These are phyloP conservation scores for Microplitis manilae DNA, from an alignment of 2,888 invertebrate genomes.

Conservation along the genomic window DNA sequence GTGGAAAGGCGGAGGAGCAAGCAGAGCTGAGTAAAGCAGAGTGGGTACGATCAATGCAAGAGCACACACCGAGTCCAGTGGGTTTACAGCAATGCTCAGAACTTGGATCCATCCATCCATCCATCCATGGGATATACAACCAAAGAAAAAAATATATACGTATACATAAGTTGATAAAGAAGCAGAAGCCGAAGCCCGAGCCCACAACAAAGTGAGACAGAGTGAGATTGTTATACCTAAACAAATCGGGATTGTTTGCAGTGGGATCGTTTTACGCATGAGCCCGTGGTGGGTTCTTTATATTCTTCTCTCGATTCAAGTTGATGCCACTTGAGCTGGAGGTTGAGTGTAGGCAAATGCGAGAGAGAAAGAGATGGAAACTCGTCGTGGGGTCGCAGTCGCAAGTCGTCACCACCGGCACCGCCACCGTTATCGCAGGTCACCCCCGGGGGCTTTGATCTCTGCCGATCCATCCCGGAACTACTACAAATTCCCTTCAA, in stretches of 20 bases:
- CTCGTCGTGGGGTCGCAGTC: slow-evolving; percentile 49
- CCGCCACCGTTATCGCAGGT: slow-evolving; percentile 44
- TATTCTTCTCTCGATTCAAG: slow-evolving; percentile 68
- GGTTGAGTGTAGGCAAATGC: slow-evolving; percentile 65
- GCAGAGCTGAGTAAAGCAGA: neutral
- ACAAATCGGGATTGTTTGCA: slow-evolving; percentile 71
- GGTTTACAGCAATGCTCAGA: slow-evolving; percentile 17
- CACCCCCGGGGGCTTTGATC: slow-evolving; percentile 69
- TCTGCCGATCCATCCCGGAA: slow-evolving; percentile 61
- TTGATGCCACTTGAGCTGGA: slow-evolving; percentile 70
- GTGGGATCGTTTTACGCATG: slow-evolving; percentile 72
- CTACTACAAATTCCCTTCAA: slow-evolving; percentile 42
- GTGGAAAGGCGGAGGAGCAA: neutral
- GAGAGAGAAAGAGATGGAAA: slow-evolving; percentile 45
- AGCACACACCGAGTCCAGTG: slow-evolving; percentile 33
- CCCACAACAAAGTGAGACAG: slow-evolving; percentile 13
- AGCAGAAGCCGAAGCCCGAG: too few relatives aligned
- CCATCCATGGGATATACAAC: slow-evolving; percentile 15
- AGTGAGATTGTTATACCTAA: slow-evolving; percentile 65
- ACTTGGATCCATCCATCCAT: neutral
- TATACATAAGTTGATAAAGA: too few relatives aligned
- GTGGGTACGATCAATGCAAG: slow-evolving; percentile 8
- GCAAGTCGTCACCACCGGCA: slow-evolving; percentile 16
- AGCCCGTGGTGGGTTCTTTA: slow-evolving; percentile 67
- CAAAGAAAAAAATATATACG: neutral